Evolutionary conservation across 2,797 vertebrate genomes (phyloP), one percentile per base, ranked within the genome.

Genomic region (Rhyacichthys aspro): DNA sequence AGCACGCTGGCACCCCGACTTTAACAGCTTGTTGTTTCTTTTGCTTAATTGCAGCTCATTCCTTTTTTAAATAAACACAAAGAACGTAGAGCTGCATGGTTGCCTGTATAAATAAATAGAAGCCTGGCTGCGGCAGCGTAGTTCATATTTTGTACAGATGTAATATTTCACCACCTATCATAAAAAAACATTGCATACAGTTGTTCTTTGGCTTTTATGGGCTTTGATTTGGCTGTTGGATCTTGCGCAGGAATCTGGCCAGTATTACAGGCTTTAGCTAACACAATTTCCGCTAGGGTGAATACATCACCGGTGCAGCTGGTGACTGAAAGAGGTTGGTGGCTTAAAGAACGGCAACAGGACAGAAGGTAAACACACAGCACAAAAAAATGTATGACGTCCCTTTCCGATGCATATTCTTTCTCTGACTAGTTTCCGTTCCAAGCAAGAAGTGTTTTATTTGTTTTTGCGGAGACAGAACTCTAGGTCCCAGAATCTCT

Each of bases 11-110:
- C 75, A 86, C 66, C 50, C 53, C 34, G 46, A 59, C 63, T 88
- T 86, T 74, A 82, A 72, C 81, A 86, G 78, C 75, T 71, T 73
- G 75, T 80, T 82, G 85, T 85, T 90, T 76, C 85, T 88, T 89
- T 89, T 63, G 60, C 75, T 85, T 79, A 82, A 89, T 90, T 85
- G 77, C 61, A 86, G 75, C 67, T 64, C 55, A 34, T 78, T 87
- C 55, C 58, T 61, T 70, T 73, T 76, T 70, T 47, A 79, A 87
- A 79, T 75, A 74, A 85, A 78, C 72, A 54, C 50, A 39, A 50
- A 59, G 69, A 37, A 59, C 72, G 74, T 56, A 59, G 78, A 81
- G 84, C 86, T 72, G 72, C 64, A 57, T 23, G 12, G 58, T 75
- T 67, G 74, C 63, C 76, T 56, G 75, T 79, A 84, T 63, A 86